phyloP scores from a whole-genome alignment of 2,797 vertebrate genomes.

The Balearica regulorum region DNA sequence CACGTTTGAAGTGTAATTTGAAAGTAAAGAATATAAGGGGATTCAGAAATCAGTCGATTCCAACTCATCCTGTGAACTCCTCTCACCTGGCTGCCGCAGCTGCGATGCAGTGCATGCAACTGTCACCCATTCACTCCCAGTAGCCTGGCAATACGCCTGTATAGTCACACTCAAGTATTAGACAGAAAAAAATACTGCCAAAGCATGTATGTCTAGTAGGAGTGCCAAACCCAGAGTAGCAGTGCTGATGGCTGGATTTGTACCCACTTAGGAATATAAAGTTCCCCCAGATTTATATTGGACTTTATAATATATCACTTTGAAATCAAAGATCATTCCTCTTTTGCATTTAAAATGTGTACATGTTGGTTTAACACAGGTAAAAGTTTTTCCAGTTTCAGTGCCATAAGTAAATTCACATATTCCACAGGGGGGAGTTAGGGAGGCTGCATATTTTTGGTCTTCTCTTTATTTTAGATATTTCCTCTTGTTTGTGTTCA shows the following conservation, averaged over 20 bases:
- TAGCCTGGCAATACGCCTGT: rapidly evolving
- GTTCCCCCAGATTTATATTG: not conserved
- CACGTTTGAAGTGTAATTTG: not conserved
- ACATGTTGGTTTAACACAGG: not conserved
- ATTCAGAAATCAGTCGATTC: not conserved
- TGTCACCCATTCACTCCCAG: not conserved
- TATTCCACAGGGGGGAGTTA: not conserved
- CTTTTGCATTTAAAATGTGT: not conserved
- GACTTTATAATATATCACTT: not conserved
- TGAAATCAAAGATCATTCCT: not conserved
- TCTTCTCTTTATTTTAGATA: not conserved
- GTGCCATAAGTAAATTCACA: not conserved
- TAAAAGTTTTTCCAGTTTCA: not conserved
- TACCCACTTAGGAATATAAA: not conserved
- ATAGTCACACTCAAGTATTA: not conserved
- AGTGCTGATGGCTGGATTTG: not conserved
- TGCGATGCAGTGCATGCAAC: not conserved
- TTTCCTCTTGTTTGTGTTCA: not conserved
- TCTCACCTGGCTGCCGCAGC: not conserved
- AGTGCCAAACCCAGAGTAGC: not conserved
- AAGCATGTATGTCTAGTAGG: not conserved
- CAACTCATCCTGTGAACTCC: not conserved
- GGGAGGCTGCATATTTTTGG: not conserved
- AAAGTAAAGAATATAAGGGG: not conserved
- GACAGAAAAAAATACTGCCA: not conserved